These are phyloP conservation scores for Phyllotreta striolata DNA, from an alignment of 2,888 invertebrate species.

Conservation along the genomic window DNA sequence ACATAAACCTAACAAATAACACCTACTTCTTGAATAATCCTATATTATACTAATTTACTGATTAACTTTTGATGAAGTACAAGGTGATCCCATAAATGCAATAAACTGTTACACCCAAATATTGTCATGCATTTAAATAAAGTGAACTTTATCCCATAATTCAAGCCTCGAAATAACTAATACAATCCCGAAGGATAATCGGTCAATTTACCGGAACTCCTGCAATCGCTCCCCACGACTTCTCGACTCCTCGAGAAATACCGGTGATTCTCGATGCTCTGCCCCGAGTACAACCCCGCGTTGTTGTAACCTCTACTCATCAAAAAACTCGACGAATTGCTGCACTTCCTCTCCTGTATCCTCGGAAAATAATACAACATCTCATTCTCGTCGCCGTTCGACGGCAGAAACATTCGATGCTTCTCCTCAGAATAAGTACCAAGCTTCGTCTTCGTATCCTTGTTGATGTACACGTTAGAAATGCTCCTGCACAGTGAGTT, in stretches of 20 bases:
- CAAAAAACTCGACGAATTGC: conserved; percentile 63
- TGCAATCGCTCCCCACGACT: conserved; percentile 42
- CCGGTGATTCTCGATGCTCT: conserved; percentile 57
- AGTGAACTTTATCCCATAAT: no score
- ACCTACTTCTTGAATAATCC: no score
- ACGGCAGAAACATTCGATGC: conserved; percentile 57
- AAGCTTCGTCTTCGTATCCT: conserved; percentile 40
- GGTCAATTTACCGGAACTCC: conserved; percentile 69
- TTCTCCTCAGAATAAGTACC: conserved; percentile 54
- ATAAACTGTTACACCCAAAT: no score
- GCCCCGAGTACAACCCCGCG: conserved; percentile 72
- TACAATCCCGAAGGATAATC: conserved; percentile 79
- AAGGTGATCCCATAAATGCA: no score
- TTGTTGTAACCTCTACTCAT: conserved; percentile 70
- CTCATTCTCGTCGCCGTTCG: conserved; percentile 53
- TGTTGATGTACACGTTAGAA: conserved; percentile 46
- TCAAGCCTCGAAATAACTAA: conserved; percentile 53
- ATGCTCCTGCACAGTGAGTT: conserved; percentile 50
- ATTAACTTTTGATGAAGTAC: no score
- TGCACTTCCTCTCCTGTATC: conserved; percentile 61
- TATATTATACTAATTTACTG: no score
- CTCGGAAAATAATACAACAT: conserved; percentile 61
- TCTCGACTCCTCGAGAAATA: conserved; percentile 47
- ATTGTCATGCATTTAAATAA: no score
- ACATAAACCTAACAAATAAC: no score